phyloP scores from a whole-genome alignment of 2,888 invertebrate genomes.

The Torymus texanus region DNA sequence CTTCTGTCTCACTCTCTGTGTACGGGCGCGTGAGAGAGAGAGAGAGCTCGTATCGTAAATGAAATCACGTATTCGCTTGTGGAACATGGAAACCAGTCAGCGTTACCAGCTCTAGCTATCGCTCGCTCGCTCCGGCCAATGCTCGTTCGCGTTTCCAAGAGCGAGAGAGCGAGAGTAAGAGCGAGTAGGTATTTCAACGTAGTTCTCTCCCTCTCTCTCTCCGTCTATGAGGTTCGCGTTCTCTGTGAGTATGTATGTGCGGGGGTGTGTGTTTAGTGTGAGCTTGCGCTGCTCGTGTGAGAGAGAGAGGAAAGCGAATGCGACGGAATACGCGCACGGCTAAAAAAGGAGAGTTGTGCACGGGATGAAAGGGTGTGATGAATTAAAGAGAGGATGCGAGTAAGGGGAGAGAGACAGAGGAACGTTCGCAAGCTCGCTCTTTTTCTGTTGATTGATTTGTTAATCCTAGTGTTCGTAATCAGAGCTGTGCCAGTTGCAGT shows the following conservation, averaged over 20 bases:
- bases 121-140: background rate
- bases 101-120: slow-evolving; percentile 23
- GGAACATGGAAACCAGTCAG: slow-evolving; percentile 65
- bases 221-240: background rate
- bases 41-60: slow-evolving; percentile 73
- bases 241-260: background rate
- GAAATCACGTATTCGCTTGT: slow-evolving; percentile 72
- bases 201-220: slow-evolving; percentile 7
- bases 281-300: too few relatives aligned
- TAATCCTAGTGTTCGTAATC: slow-evolving; percentile 27
- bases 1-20: too few relatives aligned
- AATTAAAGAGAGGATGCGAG: too few relatives aligned
- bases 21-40: too few relatives aligned
- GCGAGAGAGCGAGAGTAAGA: too few relatives aligned
- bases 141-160: too few relatives aligned
- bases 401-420: background rate
- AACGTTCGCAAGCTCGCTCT: background rate
- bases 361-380: too few relatives aligned
- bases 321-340: too few relatives aligned
- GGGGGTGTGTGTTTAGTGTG: too few relatives aligned
- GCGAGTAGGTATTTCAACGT: too few relatives aligned
- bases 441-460: slow-evolving; percentile 33
- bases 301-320: too few relatives aligned
- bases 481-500: background rate
- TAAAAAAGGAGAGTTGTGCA: too few relatives aligned